A percentile compares a stretch with the other conserved stretches of the same genome.
Conservation (phyloP, 2,113 vertebrate species). For the Anser cygnoides region DNA sequence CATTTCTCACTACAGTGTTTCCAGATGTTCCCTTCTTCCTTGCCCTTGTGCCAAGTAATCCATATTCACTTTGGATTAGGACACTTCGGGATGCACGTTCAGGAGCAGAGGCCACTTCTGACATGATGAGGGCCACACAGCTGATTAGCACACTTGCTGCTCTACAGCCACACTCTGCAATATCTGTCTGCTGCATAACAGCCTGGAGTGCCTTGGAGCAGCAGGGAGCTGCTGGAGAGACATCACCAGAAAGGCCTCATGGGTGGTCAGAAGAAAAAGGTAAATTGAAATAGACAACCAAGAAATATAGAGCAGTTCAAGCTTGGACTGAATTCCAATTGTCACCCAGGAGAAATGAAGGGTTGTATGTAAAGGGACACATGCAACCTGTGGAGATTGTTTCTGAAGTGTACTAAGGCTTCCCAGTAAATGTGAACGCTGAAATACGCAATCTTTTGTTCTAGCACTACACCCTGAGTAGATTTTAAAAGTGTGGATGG, state of each 20-base stretch:
- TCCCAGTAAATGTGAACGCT: neutral
- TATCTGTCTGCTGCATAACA: constrained; percentile 23
- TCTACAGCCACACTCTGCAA: neutral
- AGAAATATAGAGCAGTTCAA: neutral
- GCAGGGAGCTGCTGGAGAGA: neutral
- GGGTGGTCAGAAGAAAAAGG: constrained; percentile 15
- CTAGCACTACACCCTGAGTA: neutral
- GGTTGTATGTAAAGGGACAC: neutral
- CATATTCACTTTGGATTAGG: neutral
- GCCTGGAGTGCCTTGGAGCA: constrained; percentile 3
- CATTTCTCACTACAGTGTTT: neutral
- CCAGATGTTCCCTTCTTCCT: neutral
- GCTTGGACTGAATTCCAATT: neutral
- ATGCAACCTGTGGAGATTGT: neutral
- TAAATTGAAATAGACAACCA: neutral
- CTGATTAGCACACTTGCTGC: constrained; percentile 9
- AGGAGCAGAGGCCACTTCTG: neutral
- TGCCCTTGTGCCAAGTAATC: neutral
- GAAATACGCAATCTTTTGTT: neutral
- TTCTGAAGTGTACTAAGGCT: neutral
- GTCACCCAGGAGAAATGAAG: neutral
- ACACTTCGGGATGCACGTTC: neutral
- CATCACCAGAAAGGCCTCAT: neutral
- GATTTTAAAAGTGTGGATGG: neutral
- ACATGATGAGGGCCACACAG: neutral